Conservation (phyloP, 2,113 vertebrate species). For the Taxidea taxus region DNA sequence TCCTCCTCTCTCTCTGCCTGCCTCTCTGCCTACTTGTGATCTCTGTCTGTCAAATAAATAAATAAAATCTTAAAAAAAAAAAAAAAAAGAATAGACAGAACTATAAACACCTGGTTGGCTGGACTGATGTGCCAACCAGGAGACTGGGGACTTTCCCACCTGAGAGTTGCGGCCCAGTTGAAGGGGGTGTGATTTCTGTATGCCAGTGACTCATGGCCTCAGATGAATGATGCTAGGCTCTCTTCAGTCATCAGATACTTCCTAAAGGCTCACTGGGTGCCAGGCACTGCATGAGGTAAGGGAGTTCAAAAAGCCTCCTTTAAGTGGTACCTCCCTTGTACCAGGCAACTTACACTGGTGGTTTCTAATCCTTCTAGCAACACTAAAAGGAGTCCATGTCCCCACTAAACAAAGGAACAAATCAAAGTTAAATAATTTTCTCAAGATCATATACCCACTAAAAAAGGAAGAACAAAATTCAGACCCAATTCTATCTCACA, state of each 20-base stretch:
- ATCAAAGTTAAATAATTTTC: neutral
- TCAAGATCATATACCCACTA: neutral
- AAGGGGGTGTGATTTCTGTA: neutral
- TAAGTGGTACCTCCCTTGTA: neutral
- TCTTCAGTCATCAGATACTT: conserved; percentile 25
- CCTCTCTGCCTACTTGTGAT: too few relatives aligned
- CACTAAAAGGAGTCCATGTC: neutral
- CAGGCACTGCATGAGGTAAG: neutral
- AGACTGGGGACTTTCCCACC: conserved; percentile 1
- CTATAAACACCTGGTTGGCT: neutral
- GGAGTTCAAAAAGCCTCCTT: neutral
- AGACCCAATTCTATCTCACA: neutral
- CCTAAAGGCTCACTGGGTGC: neutral
- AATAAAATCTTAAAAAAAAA: too few relatives aligned
- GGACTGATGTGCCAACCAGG: neutral
- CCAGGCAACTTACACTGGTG: neutral
- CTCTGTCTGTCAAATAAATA: too few relatives aligned
- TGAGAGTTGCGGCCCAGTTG: neutral
- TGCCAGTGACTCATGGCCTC: neutral
- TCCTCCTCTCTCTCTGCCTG: too few relatives aligned
- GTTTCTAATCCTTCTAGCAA: neutral
- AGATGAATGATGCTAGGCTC: neutral
- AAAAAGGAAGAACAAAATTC: conserved; percentile 18
- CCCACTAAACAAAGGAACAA: neutral
- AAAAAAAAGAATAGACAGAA: too few relatives aligned